phyloP scores from a whole-genome alignment of 2,888 invertebrate genomes.

The Athalia circularis region DNA sequence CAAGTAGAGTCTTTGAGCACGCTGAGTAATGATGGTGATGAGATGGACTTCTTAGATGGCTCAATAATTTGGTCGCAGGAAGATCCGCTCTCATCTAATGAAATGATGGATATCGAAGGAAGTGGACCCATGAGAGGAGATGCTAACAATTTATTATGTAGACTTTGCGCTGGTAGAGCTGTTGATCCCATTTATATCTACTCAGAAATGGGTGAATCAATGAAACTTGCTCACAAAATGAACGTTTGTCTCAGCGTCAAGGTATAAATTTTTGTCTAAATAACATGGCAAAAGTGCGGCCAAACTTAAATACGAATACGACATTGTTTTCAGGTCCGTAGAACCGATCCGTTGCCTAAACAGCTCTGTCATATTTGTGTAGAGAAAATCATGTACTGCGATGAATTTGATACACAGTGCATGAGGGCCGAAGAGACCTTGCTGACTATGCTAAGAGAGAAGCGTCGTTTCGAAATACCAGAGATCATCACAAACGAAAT shows the following conservation, averaged over 20 bases:
- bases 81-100: conserved; percentile 59
- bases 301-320: not conserved
- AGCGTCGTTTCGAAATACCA: conserved; percentile 47
- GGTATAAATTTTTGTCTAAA: conserved; percentile 51
- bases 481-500: conserved; percentile 27
- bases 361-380: conserved; percentile 61
- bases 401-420: conserved; percentile 62
- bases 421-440: conserved; percentile 62
- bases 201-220: conserved; percentile 64
- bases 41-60: conserved; percentile 59
- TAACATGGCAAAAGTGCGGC: no score
- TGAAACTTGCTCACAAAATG: conserved; percentile 62
- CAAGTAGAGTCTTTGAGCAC: conserved; percentile 58
- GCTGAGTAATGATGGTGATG: conserved; percentile 58
- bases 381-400: conserved; percentile 63
- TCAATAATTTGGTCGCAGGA: conserved; percentile 64
- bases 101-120: conserved; percentile 53
- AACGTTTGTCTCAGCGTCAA: conserved; percentile 63
- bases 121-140: conserved; percentile 41
- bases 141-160: conserved; percentile 54
- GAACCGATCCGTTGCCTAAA: conserved; percentile 64
- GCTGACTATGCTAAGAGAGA: conserved; percentile 55
- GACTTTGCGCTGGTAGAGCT: conserved; percentile 62
- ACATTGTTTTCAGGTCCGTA: conserved; percentile 57
- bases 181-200: conserved; percentile 62